Evolutionary conservation across 2,888 invertebrate genomes (phyloP).

Genomic region (Lasioglossum vierecki): DNA sequence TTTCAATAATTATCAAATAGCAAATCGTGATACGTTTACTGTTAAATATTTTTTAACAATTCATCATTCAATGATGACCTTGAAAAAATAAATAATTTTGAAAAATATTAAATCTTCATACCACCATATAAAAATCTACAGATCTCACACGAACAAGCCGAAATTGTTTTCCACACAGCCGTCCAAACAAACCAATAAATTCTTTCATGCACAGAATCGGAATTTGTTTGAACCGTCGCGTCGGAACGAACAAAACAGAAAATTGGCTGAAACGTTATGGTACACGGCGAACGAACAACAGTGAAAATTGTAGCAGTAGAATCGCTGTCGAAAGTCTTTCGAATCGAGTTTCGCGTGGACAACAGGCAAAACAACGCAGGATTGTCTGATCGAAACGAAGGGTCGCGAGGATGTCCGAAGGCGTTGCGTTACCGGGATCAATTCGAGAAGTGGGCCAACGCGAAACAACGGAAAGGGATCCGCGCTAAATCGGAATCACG

Average conservation of each 20-base stretch:
- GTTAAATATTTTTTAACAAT: no score
- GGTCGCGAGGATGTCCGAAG: background rate
- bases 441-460: background rate
- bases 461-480: background rate
- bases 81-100: no score
- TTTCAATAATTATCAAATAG: no score
- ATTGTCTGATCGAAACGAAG: background rate
- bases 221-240: background rate
- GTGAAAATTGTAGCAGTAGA: background rate
- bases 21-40: no score
- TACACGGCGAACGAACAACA: background rate
- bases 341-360: background rate
- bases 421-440: background rate
- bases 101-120: background rate
- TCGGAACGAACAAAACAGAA: background rate
- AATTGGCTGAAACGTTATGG: background rate
- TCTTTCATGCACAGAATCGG: background rate
- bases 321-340: background rate
- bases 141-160: no score
- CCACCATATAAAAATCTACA: no score
- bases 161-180: background rate
- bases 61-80: no score
- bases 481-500: constrained; percentile 25
- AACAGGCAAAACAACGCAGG: background rate
- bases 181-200: background rate